Evolutionary conservation across 1,140 invertebrate genomes (phyloP), one percentile per base, ranked within the genome.

Genomic region (Drosophila sp.): DNA sequence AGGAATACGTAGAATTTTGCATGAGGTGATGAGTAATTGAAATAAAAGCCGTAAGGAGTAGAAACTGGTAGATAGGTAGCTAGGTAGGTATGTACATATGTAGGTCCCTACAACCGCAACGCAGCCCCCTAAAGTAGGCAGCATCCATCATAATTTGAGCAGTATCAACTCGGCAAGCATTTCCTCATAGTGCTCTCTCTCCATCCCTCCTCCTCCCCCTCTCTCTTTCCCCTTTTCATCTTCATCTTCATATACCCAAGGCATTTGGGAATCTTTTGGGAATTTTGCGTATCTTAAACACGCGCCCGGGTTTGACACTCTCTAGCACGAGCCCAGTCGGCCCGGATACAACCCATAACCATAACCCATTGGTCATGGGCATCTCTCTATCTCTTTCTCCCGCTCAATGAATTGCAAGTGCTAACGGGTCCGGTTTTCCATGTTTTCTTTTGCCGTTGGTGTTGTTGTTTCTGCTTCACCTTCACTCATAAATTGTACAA

Each of bases 401-500:
- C 11, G 66, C 70, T 72, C 74, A 74, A 77, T 73, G 64, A 77
- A 70, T 74, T 77, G 74, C 74, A 77, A 68, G 67, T 75, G 58
- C 33, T 38, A 67, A 35, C 35, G 60, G 60, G 40, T 63, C 41
- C 66, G 60, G 17, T 62, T 41, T 7, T 38, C 38, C 29, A 58
- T 58, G 33, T 44, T 62, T 41, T 60, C 50, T 64, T 58, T 58
- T 75, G 25, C 27, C 50, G 62, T 30, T 70, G 60, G 25, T 62
- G 41, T 47, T 65, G 41, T 35, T 70, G 56, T 50, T 72, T 69
- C 62, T 70, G 70, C 85, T 89, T 89, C 78, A 84, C 83, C 80
- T 90, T 90, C 85, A 90, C 85, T 85, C 85, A 90, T 89, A 90
- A 90, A 90, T 90, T 83, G 87, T 82, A 79, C 78, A 90, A 79